phyloP scores from a whole-genome alignment of 2,113 vertebrate genomes.

The Arenaria interpres region DNA sequence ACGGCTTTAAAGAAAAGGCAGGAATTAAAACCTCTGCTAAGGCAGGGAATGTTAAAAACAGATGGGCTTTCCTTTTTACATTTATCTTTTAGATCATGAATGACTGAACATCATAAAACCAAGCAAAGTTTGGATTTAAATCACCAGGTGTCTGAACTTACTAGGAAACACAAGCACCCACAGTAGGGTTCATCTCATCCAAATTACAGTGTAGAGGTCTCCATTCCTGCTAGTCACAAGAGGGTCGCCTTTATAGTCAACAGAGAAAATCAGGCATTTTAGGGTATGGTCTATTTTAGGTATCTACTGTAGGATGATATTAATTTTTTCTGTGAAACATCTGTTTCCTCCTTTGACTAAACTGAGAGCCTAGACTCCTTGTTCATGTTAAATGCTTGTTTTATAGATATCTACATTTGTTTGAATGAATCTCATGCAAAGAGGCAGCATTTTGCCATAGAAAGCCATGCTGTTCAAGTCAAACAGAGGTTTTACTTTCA shows the following conservation, averaged over 20 bases:
- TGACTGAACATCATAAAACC: background rate
- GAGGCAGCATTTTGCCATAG: background rate
- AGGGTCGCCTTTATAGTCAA: background rate
- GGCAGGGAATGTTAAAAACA: background rate
- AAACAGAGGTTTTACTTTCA: background rate
- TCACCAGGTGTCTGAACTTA: background rate
- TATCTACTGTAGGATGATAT: background rate
- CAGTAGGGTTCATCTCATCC: background rate
- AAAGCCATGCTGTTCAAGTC: background rate
- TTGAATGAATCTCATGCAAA: background rate
- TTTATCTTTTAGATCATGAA: background rate
- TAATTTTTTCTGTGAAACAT: background rate
- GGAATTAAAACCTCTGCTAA: background rate
- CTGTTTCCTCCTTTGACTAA: background rate
- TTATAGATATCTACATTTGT: background rate
- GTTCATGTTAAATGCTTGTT: background rate
- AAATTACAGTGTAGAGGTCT: background rate
- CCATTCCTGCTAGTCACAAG: background rate
- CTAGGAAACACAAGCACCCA: background rate
- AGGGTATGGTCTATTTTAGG: background rate
- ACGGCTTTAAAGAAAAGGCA: background rate
- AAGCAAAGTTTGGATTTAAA: background rate
- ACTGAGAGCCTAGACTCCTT: background rate
- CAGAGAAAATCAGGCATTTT: background rate
- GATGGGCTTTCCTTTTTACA: background rate